phyloP scores from a whole-genome alignment of 1,140 invertebrate genomes.

The Caenorhabditis latens region DNA sequence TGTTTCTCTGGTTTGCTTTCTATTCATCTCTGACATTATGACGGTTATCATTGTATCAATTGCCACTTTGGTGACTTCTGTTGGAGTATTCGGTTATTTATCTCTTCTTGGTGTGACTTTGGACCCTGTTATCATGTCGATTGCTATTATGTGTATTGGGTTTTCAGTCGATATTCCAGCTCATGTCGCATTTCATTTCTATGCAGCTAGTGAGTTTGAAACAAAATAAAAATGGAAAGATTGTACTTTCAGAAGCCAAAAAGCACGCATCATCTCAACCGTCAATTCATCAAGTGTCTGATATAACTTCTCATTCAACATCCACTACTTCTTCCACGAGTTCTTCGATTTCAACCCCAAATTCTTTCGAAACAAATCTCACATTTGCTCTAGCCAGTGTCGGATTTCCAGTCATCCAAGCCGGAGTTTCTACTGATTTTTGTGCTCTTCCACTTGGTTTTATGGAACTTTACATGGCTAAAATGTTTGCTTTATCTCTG shows the following conservation, averaged over 20 bases:
- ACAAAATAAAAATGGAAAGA: background rate
- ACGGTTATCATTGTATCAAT: conserved; percentile 74
- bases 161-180: conserved; percentile 74
- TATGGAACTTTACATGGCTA: conserved; percentile 88
- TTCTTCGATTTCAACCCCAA: conserved; percentile 14
- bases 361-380: conserved; percentile 49
- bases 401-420: conserved; percentile 92
- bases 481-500: conserved; percentile 71
- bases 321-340: background rate
- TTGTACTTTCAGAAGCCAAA: background rate
- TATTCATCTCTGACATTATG: conserved; percentile 78
- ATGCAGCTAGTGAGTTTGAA: conserved; percentile 62
- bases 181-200: conserved; percentile 71
- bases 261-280: conserved; percentile 59
- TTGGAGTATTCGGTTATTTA: conserved; percentile 77
- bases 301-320: background rate
- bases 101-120: conserved; percentile 75
- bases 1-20: conserved; percentile 76
- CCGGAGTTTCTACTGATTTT: conserved; percentile 90
- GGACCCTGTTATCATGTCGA: conserved; percentile 78
- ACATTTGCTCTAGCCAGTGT: conserved; percentile 83
- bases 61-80: conserved; percentile 72
- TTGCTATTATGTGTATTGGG: conserved; percentile 78
- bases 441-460: conserved; percentile 88
- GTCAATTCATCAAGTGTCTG: conserved; percentile 63